Conservation (phyloP, 2,888 invertebrate genomes). For the Metellina segmentata region DNA sequence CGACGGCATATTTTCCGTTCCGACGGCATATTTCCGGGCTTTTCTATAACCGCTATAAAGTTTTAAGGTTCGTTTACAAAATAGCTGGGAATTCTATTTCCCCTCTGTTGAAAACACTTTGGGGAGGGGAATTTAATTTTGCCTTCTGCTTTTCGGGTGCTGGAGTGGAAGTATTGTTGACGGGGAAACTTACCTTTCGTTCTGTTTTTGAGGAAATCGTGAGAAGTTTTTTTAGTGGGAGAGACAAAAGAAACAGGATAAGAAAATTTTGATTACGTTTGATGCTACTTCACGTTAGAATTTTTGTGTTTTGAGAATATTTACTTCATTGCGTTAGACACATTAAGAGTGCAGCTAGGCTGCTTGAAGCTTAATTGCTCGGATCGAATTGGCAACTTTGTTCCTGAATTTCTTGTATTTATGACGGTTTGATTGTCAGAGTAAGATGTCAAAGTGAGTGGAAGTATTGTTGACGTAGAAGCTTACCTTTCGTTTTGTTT, state of each 20-base stretch:
- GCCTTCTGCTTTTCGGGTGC: neutral
- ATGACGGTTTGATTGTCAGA: too few species aligned
- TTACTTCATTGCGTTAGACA: too few species aligned
- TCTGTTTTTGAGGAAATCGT: slow-evolving; percentile 6
- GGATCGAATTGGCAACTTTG: too few species aligned
- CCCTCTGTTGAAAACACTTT: neutral
- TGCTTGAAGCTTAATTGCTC: too few species aligned
- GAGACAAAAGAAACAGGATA: slow-evolving; percentile 1
- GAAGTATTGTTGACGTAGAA: too few species aligned
- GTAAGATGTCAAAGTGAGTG: too few species aligned
- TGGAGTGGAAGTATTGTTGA: neutral
- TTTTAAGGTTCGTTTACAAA: slow-evolving; percentile 59
- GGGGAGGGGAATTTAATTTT: neutral
- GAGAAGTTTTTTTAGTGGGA: slow-evolving; percentile 8
- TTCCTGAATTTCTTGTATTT: too few species aligned
- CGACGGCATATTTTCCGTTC: slow-evolving; percentile 52
- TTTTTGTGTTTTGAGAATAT: too few species aligned
- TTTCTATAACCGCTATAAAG: slow-evolving; percentile 63
- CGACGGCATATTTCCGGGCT: slow-evolving; percentile 50
- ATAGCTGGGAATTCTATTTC: neutral
- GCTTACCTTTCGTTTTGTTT: too few species aligned
- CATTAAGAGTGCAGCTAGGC: too few species aligned
- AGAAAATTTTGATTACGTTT: too few species aligned
- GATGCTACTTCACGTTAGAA: too few species aligned
- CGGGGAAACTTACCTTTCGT: slow-evolving; percentile 18